Percentiles rank a stretch among this genome's conserved stretches.
phyloP scores from a whole-genome alignment of 1,140 invertebrate genomes.

The Diorhabda carinulata region DNA sequence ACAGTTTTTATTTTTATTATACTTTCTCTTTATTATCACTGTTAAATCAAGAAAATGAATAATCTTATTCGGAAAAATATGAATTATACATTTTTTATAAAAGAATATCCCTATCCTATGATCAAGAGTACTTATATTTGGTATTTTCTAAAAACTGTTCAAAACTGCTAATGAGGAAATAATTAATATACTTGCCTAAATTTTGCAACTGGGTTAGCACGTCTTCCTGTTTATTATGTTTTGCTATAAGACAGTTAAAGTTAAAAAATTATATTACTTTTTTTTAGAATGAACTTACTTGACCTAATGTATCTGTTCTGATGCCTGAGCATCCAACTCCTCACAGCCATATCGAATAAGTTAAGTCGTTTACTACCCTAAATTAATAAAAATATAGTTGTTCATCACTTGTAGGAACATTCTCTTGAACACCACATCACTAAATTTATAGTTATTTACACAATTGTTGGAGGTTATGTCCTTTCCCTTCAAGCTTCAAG shows the following conservation, averaged over 20 bases:
- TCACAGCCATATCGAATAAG: constrained; percentile 27
- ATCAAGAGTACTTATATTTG: background rate
- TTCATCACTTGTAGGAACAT: constrained; percentile 19
- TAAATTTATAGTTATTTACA: constrained; percentile 16
- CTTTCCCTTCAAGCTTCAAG: background rate
- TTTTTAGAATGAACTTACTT: constrained; percentile 22
- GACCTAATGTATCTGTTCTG: constrained; percentile 25
- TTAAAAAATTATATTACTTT: constrained; percentile 7
- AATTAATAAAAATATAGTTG: constrained; percentile 18
- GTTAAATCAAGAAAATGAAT: no score
- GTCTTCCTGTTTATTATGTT: constrained; percentile 28
- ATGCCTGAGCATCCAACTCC: constrained; percentile 28
- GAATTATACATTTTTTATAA: no score
- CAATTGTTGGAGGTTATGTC: constrained; percentile 13
- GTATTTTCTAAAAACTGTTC: constrained; percentile 6
- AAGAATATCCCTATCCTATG: no score
- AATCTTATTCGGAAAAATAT: no score
- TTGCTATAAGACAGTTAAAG: constrained; percentile 19
- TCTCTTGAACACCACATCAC: constrained; percentile 18
- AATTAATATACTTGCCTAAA: constrained; percentile 22
- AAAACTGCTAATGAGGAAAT: background rate
- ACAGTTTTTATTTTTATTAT: no score
- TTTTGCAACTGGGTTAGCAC: constrained; percentile 24
- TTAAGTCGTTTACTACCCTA: constrained; percentile 12
- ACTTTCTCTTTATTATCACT: no score